Conservation (phyloP, 2,797 vertebrate genomes). For the Schizopygopsis pylzovi region DNA sequence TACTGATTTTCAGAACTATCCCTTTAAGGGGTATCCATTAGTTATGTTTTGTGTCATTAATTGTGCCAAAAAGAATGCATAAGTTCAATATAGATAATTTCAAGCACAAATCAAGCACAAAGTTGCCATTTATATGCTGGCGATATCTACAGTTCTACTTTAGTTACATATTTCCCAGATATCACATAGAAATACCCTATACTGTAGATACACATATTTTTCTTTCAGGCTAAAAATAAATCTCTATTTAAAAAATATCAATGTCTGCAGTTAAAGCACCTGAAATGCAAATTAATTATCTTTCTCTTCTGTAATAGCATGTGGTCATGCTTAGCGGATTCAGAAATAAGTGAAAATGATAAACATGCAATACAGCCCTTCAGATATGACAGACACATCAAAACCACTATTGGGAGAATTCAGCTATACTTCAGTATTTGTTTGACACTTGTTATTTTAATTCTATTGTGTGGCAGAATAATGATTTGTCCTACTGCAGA, state of each 20-base stretch:
- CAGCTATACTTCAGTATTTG: background rate
- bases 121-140: background rate
- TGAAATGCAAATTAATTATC: background rate
- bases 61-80: background rate
- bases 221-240: no score
- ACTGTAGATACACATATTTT: background rate
- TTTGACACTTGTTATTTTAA: background rate
- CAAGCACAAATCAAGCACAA: background rate
- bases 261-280: background rate
- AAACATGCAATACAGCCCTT: background rate
- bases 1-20: no score
- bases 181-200: background rate
- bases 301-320: background rate
- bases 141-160: background rate
- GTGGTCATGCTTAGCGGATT: background rate
- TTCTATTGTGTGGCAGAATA: background rate
- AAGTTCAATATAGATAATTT: background rate
- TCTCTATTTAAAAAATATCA: background rate
- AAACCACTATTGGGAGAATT: background rate
- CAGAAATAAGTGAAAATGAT: background rate
- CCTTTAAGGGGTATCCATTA: no score
- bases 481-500: slow-evolving; percentile 12
- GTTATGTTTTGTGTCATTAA: background rate
- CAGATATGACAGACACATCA: background rate
- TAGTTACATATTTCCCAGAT: background rate